Evolutionary conservation across 2,888 invertebrate genomes (phyloP).

Genomic region (Trilocha varians): DNA sequence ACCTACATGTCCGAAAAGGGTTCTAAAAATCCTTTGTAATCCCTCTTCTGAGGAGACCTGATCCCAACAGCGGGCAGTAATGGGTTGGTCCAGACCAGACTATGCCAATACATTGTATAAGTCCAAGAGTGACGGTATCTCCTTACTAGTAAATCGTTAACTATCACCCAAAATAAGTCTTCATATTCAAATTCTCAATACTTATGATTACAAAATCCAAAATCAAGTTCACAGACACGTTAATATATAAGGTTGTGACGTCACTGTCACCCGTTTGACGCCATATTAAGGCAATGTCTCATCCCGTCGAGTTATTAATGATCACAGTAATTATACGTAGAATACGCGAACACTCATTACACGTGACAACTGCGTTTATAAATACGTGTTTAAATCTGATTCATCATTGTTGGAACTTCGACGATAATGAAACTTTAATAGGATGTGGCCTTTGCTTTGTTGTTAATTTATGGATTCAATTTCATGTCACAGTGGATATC

Average conservation of each 20-base stretch:
- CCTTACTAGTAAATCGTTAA: too few species aligned
- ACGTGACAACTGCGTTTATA: conserved; percentile 35
- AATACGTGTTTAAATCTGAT: conserved; percentile 42
- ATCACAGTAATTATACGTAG: conserved; percentile 47
- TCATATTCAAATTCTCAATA: not conserved
- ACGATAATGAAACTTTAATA: conserved; percentile 38
- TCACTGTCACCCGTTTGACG: conserved; percentile 37
- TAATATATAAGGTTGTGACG: conserved; percentile 8
- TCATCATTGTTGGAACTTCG: conserved; percentile 54
- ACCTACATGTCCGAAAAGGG: too few species aligned
- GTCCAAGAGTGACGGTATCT: too few species aligned
- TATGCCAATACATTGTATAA: too few species aligned
- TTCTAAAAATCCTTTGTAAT: too few species aligned
- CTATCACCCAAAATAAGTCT: too few species aligned
- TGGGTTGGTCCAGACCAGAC: too few species aligned
- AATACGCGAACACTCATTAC: conserved; percentile 39
- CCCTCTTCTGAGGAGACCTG: too few species aligned
- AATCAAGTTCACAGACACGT: not conserved
- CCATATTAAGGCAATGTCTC: conserved; percentile 45
- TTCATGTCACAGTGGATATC: too few species aligned
- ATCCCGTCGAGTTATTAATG: conserved; percentile 53
- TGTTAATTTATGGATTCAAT: not conserved
- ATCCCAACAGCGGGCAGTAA: too few species aligned
- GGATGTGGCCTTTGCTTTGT: conserved; percentile 12
- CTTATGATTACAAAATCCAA: not conserved